phyloP scores from a whole-genome alignment of 2,888 invertebrate genomes.

The Germaria angustata region DNA sequence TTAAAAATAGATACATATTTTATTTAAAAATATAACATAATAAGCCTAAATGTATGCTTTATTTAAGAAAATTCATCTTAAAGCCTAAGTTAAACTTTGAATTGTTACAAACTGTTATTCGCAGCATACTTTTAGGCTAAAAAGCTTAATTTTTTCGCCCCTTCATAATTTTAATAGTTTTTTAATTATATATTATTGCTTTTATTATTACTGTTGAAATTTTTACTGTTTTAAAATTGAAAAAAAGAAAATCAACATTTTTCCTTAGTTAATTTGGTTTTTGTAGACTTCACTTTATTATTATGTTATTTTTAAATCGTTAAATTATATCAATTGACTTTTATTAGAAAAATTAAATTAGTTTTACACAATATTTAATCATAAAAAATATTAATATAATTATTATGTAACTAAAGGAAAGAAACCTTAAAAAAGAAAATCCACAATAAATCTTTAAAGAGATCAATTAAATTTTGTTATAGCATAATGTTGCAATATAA shows the following conservation, averaged over 20 bases:
- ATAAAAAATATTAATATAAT: slow-evolving; percentile 27
- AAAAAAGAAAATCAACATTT: slow-evolving; percentile 18
- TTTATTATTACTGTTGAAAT: slow-evolving; percentile 50
- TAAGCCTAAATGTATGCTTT: slow-evolving; percentile 42
- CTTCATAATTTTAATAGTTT: slow-evolving; percentile 15
- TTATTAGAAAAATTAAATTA: slow-evolving; percentile 60
- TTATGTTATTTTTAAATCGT: slow-evolving; percentile 29
- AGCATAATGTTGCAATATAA: not conserved
- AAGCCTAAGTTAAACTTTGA: slow-evolving; percentile 36
- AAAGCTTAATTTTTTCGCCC: slow-evolving; percentile 9
- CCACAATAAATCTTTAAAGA: slow-evolving; percentile 56
- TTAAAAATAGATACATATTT: not conserved
- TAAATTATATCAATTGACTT: slow-evolving; percentile 58
- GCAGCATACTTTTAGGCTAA: slow-evolving; percentile 47
- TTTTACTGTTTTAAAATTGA: slow-evolving; percentile 44
- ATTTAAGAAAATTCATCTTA: not conserved
- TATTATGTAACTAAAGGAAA: slow-evolving; percentile 50
- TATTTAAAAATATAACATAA: slow-evolving; percentile 8
- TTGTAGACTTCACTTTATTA: slow-evolving; percentile 44
- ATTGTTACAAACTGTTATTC: slow-evolving; percentile 57
- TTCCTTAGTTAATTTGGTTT: slow-evolving; percentile 60
- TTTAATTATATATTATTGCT: slow-evolving; percentile 6
- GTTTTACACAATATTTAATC: slow-evolving; percentile 48
- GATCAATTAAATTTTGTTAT: slow-evolving; percentile 45
- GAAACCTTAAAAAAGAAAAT: slow-evolving; percentile 19